Percentiles rank a stretch among this genome's conserved stretches.
These are phyloP conservation scores for Urechis unicinctus DNA, from an alignment of 2,888 invertebrate genomes.

Conservation along the genomic window DNA sequence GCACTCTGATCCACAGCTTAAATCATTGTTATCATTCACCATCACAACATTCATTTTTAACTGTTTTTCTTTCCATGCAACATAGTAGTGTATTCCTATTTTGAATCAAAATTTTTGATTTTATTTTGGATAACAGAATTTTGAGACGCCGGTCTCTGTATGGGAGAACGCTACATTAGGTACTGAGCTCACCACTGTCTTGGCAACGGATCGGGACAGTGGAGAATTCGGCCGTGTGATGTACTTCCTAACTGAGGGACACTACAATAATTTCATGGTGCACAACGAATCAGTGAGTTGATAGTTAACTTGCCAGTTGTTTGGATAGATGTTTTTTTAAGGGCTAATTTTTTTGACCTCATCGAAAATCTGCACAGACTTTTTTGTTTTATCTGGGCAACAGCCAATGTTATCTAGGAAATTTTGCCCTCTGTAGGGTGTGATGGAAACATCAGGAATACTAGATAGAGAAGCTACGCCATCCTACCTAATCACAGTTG, in stretches of 20 bases:
- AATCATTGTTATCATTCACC: no score
- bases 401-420: not conserved
- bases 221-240: constrained; percentile 13
- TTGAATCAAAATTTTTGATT: no score
- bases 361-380: no score
- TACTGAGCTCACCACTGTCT: constrained; percentile 11
- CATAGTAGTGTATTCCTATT: no score
- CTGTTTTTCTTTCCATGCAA: no score
- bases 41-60: no score
- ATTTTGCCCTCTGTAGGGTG: constrained; percentile 26
- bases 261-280: constrained; percentile 11
- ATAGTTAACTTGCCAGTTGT: not conserved
- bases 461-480: constrained; percentile 70
- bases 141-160: constrained; percentile 2
- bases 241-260: constrained; percentile 14
- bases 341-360: no score
- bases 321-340: not conserved
- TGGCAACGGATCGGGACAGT: constrained; percentile 14
- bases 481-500: constrained; percentile 63
- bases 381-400: not conserved
- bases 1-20: no score
- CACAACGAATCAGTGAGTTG: constrained; percentile 11
- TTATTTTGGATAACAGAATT: no score
- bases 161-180: constrained; percentile 12
- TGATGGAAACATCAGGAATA: constrained; percentile 50